Percentiles rank a stretch among this genome's conserved stretches.
Evolutionary conservation across 2,797 vertebrate genomes (phyloP).

Genomic region (Rhodeus uyekii): DNA sequence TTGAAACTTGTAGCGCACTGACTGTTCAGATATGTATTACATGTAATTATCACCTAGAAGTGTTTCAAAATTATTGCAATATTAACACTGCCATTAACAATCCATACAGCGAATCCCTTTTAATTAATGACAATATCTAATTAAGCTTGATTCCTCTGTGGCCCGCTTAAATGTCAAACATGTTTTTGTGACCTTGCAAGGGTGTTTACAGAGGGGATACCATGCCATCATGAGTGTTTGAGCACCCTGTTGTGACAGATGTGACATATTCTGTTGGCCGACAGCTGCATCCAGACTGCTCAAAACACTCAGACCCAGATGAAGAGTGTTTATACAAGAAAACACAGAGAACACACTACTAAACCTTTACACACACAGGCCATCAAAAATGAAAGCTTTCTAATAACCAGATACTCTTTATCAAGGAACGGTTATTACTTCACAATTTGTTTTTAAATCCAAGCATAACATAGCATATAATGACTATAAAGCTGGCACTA

Average conservation of each 20-base stretch:
- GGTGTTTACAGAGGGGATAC: constrained; percentile 25
- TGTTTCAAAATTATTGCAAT: neutral
- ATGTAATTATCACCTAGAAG: neutral
- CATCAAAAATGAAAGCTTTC: neutral
- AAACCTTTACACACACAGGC: constrained; percentile 22
- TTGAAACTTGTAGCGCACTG: neutral
- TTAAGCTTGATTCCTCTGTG: neutral
- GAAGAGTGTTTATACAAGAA: constrained; percentile 49
- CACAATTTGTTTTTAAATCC: neutral
- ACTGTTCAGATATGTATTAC: neutral
- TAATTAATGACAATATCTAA: neutral
- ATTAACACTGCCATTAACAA: constrained; percentile 7
- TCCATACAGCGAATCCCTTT: neutral
- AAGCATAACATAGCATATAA: neutral
- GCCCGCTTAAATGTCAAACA: constrained; percentile 16
- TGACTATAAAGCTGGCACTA: constrained; percentile 12
- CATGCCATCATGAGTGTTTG: constrained; percentile 44
- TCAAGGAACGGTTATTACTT: neutral
- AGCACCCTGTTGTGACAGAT: constrained; percentile 38
- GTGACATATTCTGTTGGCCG: constrained; percentile 25
- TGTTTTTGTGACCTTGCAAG: constrained; percentile 28
- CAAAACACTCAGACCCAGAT: constrained; percentile 23
- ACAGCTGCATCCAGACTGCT: constrained; percentile 36
- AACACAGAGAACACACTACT: constrained; percentile 24
- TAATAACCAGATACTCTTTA: neutral